Conservation (phyloP, 2,888 invertebrate genomes). For the Pheosia tremula region DNA sequence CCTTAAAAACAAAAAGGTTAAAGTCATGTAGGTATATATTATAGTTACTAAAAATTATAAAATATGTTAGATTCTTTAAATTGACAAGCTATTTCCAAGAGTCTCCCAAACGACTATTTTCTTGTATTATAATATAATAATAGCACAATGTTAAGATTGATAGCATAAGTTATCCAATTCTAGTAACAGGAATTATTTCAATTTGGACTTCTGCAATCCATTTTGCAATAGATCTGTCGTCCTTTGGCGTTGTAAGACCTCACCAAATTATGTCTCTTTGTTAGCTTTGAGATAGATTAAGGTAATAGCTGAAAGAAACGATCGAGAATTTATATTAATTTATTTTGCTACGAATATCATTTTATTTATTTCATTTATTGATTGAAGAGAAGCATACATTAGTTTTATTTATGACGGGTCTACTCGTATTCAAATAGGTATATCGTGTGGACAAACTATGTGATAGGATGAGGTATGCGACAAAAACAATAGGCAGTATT, state of each 20-base stretch:
- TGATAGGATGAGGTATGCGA: not conserved
- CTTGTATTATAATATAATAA: no score
- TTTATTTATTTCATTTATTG: conserved; percentile 11
- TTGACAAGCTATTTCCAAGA: no score
- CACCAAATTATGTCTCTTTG: conserved; percentile 25
- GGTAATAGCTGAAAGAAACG: conserved; percentile 20
- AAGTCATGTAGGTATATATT: no score
- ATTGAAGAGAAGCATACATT: conserved; percentile 1
- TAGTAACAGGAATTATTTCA: no score
- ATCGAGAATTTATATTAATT: conserved; percentile 19
- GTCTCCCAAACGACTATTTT: no score
- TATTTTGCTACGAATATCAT: conserved; percentile 19
- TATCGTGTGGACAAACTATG: no score
- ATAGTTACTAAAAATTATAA: no score
- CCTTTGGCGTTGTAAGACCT: conserved; percentile 10
- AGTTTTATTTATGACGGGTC: not conserved
- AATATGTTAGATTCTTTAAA: no score
- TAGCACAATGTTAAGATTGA: no score
- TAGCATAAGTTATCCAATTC: no score
- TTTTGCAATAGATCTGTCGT: conserved; percentile 1
- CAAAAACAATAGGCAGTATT: conserved; percentile 14
- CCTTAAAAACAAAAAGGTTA: no score
- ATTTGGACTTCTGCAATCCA: conserved; percentile 9
- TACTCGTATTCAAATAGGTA: no score
- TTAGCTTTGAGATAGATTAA: conserved; percentile 22